Evolutionary conservation across 1,140 invertebrate genomes (phyloP), one percentile per base, ranked within the genome.

Genomic region (Drosophila tristis): DNA sequence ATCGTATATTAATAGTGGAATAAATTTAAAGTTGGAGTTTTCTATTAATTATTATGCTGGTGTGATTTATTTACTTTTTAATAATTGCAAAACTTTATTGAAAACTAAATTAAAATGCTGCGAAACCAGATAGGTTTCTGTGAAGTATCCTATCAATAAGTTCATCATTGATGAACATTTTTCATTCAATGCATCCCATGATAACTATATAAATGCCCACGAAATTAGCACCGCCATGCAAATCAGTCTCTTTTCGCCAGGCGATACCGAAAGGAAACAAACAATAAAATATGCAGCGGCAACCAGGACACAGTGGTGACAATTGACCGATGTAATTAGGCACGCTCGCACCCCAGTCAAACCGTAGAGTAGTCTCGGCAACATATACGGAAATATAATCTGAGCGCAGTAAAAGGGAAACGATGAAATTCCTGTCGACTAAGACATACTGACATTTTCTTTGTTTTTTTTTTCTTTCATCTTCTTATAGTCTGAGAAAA

Each of bases 251-350:
- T 15, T 56, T 43, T 13, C 63, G 8, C 31, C 35, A 25, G 26
- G 29, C 64, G 63, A 68, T 57, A 68, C 26, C 44, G 26, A 15
- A 26, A 16, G 31, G 63, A 54, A 58, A 68, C 45, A 68, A 70
- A 70, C 45, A 70, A 70, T 70, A 58, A 43, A 50, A 64, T 57
- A 68, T 68, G 51, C 66, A 23, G 44, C 64, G 42, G 25, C 44
- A 53, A 70, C 51, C 64, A 70, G 50, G 68, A 35, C 11, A 39
- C 26, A 35, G 73, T 43, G 73, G 73, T 54, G 63, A 75, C 72
- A 76, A 67, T 76, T 75, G 73, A 76, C 72, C 72, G n/a, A n/a
- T n/a, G n/a, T 67, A 62, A 76, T 75, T 76, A 75, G 73, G 47
- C 44, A 35, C 44, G 3, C 35, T 13, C 3, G 11, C 35, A 39